Evolutionary conservation across 2,888 invertebrate genomes (phyloP), one percentile per base, ranked within the genome.

Genomic region (Didymodactylos carnosus): DNA sequence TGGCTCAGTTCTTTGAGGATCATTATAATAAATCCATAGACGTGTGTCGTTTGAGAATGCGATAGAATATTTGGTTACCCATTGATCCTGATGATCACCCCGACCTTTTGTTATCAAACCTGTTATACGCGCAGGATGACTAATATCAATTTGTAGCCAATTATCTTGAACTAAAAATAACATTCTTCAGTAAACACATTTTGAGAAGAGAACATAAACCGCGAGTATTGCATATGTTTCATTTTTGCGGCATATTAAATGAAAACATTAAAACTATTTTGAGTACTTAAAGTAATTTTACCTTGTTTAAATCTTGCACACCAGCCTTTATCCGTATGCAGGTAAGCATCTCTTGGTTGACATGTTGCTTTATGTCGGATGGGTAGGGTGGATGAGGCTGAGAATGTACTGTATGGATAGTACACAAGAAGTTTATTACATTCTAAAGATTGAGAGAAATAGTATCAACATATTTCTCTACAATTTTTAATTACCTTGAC

Each of bases 141-240:
- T 86, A 10, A 86, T 80, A 78, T 86, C 86, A 39, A 85, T 80
- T 78, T 86, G 85, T 19, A 86, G 79, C 86, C 86, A 86, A 76
- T 86, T 85, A 29, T 84, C 79, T 40, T 35, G 8, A 1, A 25
- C 51, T 73, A 40, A 0, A 74, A 40, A 25, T 13, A 10, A 27
- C 27, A 3, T 3, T 5, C 16, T 0, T 2, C 5, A 27, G 29
- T 16, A 16, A 25, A 25, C 23, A 49, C 10, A 11, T 39, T 16
- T 10, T 27, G 11, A 39, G 23, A 4, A 71, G 1, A 23, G n/a
- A 71, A 46, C 5, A 16, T 8, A 35, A 69, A 0, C 23, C 10
- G 13, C 13, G 11, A 70, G 10, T 13, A 69, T 14, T 19, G n/a
- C 13, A n/a, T n/a, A n/a, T n/a, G n/a, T n/a, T n/a, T n/a, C n/a